phyloP scores from a whole-genome alignment of 2,113 vertebrate species.

The Galeopterus variegatus region DNA sequence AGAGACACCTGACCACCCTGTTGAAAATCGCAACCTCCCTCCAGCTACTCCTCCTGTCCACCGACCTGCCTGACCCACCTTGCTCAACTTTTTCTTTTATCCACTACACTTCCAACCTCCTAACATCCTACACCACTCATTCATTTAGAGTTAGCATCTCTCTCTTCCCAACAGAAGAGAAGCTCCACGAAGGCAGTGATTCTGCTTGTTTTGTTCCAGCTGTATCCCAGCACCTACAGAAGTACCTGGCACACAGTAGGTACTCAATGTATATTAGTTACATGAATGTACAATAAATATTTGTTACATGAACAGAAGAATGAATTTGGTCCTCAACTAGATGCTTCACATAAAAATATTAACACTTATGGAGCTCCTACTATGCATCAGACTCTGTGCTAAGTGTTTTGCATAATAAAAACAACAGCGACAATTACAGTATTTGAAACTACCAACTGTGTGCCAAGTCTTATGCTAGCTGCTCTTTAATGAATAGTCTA shows the following conservation, averaged over 20 bases:
- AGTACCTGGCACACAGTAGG: not conserved
- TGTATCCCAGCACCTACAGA: not conserved
- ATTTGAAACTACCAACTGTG: not conserved
- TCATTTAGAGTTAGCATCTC: rapidly evolving
- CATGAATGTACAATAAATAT: not conserved
- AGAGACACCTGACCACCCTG: not conserved
- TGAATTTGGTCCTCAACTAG: not conserved
- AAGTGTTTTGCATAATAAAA: not conserved
- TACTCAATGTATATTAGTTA: not conserved
- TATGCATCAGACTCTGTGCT: not conserved
- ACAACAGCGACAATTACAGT: not conserved
- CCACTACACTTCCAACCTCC: rapidly evolving
- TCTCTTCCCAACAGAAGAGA: too few species aligned
- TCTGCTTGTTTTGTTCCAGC: too few species aligned
- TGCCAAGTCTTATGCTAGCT: not conserved
- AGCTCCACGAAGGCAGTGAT: too few species aligned
- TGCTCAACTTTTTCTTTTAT: not conserved
- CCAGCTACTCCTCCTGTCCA: rapidly evolving
- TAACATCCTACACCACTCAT: rapidly evolving
- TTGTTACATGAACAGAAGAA: not conserved
- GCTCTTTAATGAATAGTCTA: not conserved
- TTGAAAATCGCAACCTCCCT: rapidly evolving
- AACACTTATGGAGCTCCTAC: not conserved
- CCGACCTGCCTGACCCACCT: rapidly evolving
- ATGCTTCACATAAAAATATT: not conserved